A percentile compares a stretch with the other conserved stretches of the same genome.
These are phyloP conservation scores for mouse (Mus musculus) DNA, from an alignment of 2,113 vertebrate genomes.

Conservation along the genomic window GRCm39 chr6:30698001-30698500, in stretches of 20 bases:
- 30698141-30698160: neutral
- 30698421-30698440: neutral
- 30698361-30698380: neutral
- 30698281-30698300: neutral
- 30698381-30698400: neutral
- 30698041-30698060: neutral
- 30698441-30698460: neutral
- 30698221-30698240: slow-evolving; percentile 33
- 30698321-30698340: neutral
- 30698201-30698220: slow-evolving; percentile 37
- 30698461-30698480: neutral
- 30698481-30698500: neutral
- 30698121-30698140: neutral
- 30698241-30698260: slow-evolving; percentile 20
- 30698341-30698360: neutral
- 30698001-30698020: neutral
- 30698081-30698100: neutral
- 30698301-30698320: neutral
- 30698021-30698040: neutral
- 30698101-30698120: neutral
- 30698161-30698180: neutral
- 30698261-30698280: slow-evolving; percentile 8
- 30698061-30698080: neutral
- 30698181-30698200: slow-evolving; percentile 1
- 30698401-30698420: neutral